Evolutionary conservation across 2,113 vertebrate species (phyloP).

Genomic region (Dendropsophus ebraccatus): DNA sequence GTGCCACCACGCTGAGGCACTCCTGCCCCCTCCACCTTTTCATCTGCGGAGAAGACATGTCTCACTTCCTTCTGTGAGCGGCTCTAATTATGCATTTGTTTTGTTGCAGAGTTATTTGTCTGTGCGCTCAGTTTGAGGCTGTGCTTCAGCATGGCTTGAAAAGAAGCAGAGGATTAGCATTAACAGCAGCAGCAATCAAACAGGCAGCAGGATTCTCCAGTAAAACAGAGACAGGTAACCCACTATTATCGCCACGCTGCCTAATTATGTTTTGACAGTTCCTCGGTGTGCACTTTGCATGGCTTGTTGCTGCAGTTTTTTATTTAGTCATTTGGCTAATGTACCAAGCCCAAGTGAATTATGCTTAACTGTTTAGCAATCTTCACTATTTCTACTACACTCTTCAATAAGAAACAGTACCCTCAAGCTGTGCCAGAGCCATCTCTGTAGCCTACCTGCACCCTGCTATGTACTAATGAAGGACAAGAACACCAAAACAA

Average conservation of each 20-base stretch:
- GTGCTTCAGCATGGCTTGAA: constrained; percentile 94
- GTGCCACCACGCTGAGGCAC: neutral
- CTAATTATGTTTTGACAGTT: constrained; percentile 55
- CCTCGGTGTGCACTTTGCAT: constrained; percentile 33
- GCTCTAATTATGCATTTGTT: constrained; percentile 57
- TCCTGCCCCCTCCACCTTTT: neutral
- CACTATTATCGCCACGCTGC: constrained; percentile 43
- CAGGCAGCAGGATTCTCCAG: constrained; percentile 93
- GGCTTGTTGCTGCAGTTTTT: constrained; percentile 37
- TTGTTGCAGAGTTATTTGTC: constrained; percentile 89
- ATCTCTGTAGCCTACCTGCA: too few relatives aligned
- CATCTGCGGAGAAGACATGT: neutral
- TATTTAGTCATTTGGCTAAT: constrained; percentile 41
- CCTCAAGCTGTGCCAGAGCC: too few relatives aligned
- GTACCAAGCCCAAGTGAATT: constrained; percentile 5
- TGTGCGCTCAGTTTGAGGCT: constrained; percentile 95
- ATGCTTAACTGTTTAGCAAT: neutral
- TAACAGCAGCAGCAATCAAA: constrained; percentile 94
- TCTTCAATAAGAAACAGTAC: neutral
- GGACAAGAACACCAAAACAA: too few relatives aligned
- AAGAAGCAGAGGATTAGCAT: constrained; percentile 88
- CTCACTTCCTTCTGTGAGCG: neutral
- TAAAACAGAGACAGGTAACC: constrained; percentile 89
- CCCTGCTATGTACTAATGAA: too few relatives aligned
- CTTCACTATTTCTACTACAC: neutral